Conservation (phyloP, 1,140 invertebrate genomes). For the Melanaphis sacchari region DNA sequence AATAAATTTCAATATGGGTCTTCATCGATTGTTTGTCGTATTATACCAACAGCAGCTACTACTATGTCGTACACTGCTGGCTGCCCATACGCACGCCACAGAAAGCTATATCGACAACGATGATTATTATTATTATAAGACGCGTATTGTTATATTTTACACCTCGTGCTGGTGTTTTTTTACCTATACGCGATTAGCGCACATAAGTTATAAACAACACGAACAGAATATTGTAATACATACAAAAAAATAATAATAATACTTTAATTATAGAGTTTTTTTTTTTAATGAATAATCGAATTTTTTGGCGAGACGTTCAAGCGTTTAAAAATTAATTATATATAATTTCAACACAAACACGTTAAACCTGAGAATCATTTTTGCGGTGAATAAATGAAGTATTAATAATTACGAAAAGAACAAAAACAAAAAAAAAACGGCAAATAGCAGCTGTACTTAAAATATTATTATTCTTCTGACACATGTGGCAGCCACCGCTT, state of each 20-base stretch:
- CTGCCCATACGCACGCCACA: background rate
- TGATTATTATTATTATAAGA: background rate
- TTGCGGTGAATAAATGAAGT: background rate
- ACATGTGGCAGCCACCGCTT: constrained; percentile 32
- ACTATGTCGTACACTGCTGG: background rate
- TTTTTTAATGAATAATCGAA: background rate
- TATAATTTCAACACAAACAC: background rate
- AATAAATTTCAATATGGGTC: constrained; percentile 40
- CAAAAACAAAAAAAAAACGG: constrained; percentile 18
- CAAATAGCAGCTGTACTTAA: constrained; percentile 23
- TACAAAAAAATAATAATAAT: background rate
- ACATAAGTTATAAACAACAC: background rate
- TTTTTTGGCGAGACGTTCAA: background rate
- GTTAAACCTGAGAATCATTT: background rate
- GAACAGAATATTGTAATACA: background rate
- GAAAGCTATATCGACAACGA: background rate
- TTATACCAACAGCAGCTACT: background rate
- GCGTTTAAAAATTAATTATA: constrained; percentile 10
- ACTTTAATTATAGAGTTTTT: background rate
- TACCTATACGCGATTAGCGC: background rate
- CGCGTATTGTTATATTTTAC: background rate
- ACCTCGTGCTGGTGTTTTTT: background rate
- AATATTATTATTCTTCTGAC: background rate
- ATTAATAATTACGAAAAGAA: background rate
- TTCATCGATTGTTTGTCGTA: background rate